Evolutionary conservation across 2,113 vertebrate genomes (phyloP), one percentile per base, ranked within the genome.

Genomic region (Oriolus oriolus): DNA sequence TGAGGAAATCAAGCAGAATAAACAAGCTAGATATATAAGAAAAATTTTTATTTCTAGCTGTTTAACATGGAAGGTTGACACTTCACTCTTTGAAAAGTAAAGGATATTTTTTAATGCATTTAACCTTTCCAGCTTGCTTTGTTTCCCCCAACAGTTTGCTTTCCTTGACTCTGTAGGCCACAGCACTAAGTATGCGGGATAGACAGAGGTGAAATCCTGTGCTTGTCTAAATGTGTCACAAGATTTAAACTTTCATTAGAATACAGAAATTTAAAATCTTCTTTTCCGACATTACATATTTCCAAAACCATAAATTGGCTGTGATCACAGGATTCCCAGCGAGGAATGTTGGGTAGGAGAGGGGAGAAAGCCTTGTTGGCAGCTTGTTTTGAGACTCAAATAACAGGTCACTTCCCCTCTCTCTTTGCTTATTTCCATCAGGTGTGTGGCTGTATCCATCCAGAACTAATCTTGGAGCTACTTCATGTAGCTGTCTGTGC

Each of bases 341-440:
- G 0, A 84, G 30, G 24, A 87, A 13, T 2, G 0, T 1, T 68
- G 56, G 44, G 8, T 37, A 53, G 7, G 16, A 82, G 24, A 84
- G 47, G 19, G 27, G n/a, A 61, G 35, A 78, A 16, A 82, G 13
- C 44, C 8, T 79, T 71, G 19, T 7, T 87, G 52, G 35, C 37
- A 70, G 52, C 37, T 63, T 65, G 20, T 3, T 2, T 45, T 78
- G 57, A 64, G 39, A 30, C 21, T 65, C 23, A 60, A 64, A n/a
- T 44, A 49, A 31, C 18, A 54, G 61, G 42, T 91, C 56, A 18
- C 18, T 59, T 59, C 20, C 20, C 56, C 31, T 70, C 30, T 64
- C 35, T 76, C 45, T 52, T 89, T 81, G 16, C 74, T 75, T 54
- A 30, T 63, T 87, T 68, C 84, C 41, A 15, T 54, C 82, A 71